Evolutionary conservation across 2,888 invertebrate species (phyloP), one percentile per base, ranked within the genome.

Genomic region (Agapetus fuscipes): DNA sequence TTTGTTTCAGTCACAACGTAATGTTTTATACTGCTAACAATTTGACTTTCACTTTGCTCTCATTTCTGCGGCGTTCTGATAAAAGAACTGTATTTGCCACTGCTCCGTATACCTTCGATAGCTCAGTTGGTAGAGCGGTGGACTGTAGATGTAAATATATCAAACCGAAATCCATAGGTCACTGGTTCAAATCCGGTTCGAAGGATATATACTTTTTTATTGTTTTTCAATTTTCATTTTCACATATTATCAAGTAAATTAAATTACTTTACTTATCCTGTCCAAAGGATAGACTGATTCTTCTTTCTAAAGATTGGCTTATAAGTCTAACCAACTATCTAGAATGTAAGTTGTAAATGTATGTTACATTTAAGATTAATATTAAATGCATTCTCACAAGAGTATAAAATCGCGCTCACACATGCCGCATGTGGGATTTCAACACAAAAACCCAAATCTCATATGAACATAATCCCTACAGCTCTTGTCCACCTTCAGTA

Each of bases 91-190:
- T 20, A 6, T 20, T 20, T 6, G 5, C 20, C 20, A 6, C 9
- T 9, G 20, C 4, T 9, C 20, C 9, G 9, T 20, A 20, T 9
- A 20, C 66, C 67, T 69, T 66, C 66, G 67, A 69, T 69, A 68
- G 68, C 68, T 69, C 67, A 68, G 67, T 66, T 66, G 68, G 68
- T 67, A 68, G 68, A 68, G 66, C 67, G 67, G 68, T 67, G 65
- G 66, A 67, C 66, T 66, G 66, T 66, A 66, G 65, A 37, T 20
- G 20, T 20, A 9, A 20, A 20, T 20, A 9, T 6, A 20, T 6
- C 20, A 6, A 9, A 20, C 9, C 9, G 20, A 20, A 20, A 42
- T 42, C 37, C 38, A 38, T 42, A 42, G 38, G 38, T 38, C 38
- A 32, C 38, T 42, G 38, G 42, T 42, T 42, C 42, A 42, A 42